A percentile compares a stretch with the other conserved stretches of the same genome.
phyloP scores from a whole-genome alignment of 2,113 vertebrate genomes.

The Oxyruncus cristatus region DNA sequence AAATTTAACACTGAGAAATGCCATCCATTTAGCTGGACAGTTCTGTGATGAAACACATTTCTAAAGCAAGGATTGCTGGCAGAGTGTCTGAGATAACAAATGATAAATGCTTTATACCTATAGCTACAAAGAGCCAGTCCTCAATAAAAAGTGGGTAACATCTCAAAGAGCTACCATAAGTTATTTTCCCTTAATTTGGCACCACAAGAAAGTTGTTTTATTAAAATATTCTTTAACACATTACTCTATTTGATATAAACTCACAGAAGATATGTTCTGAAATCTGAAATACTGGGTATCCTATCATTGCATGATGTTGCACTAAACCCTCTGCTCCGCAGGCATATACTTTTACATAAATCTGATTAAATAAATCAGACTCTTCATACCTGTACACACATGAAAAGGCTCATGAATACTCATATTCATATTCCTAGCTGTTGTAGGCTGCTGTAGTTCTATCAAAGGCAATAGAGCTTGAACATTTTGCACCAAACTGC shows the following conservation, averaged over 20 bases:
- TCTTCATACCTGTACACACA: not conserved
- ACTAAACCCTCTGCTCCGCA: not conserved
- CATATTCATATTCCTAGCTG: not conserved
- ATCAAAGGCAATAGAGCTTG: not conserved
- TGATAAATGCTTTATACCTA: conserved; percentile 51
- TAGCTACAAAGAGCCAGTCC: not conserved
- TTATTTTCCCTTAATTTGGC: conserved; percentile 20
- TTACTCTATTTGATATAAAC: not conserved
- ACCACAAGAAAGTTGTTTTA: not conserved
- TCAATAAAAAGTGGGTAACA: not conserved
- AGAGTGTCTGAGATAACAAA: conserved; percentile 54
- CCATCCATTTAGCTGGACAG: conserved; percentile 66
- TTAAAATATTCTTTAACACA: not conserved
- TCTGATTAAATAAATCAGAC: not conserved
- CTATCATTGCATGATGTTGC: not conserved
- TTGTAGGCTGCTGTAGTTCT: not conserved
- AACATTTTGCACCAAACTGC: not conserved
- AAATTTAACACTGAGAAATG: conserved; percentile 65
- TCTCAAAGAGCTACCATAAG: not conserved
- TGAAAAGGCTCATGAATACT: not conserved
- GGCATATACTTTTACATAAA: not conserved
- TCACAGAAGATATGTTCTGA: not conserved
- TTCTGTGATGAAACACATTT: conserved; percentile 65
- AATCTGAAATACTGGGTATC: not conserved
- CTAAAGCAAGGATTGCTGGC: conserved; percentile 17